Conservation (phyloP, 2,797 vertebrate species). For the Valencia hispanica region DNA sequence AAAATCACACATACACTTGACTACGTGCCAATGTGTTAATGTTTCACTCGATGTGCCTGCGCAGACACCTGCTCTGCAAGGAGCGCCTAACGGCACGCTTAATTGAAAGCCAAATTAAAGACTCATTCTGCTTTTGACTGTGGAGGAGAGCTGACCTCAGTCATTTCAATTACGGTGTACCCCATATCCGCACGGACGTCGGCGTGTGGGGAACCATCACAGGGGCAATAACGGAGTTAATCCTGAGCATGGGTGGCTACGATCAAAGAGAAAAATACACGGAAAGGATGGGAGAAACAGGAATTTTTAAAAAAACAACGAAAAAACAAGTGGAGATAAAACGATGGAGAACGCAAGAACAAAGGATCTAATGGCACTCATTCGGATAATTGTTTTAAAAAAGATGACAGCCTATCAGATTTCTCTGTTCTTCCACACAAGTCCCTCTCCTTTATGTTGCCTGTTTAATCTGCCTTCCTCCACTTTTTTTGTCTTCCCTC, state of each 20-base stretch:
- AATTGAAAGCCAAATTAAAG: constrained; percentile 78
- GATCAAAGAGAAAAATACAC: constrained; percentile 51
- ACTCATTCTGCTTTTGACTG: constrained; percentile 67
- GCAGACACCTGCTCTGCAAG: constrained; percentile 35
- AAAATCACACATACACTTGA: neutral
- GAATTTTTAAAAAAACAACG: too few relatives aligned
- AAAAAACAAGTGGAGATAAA: constrained; percentile 42
- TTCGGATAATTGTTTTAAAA: constrained; percentile 54
- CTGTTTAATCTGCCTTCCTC: constrained; percentile 40
- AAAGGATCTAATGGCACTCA: constrained; percentile 47
- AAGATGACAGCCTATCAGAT: constrained; percentile 62
- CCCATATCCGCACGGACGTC: constrained; percentile 14
- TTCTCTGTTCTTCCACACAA: constrained; percentile 22
- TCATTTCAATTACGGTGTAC: constrained; percentile 72
- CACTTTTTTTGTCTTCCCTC: constrained; percentile 41
- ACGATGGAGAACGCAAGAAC: constrained; percentile 41
- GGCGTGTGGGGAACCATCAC: constrained; percentile 33
- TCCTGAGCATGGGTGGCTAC: constrained; percentile 33
- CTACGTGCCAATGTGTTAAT: neutral
- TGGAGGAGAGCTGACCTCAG: constrained; percentile 51
- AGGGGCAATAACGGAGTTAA: constrained; percentile 36
- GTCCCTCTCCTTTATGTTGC: constrained; percentile 40
- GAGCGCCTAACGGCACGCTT: constrained; percentile 64
- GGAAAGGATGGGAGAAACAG: constrained; percentile 27
- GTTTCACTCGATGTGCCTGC: neutral